Evolutionary conservation across 2,113 vertebrate genomes (phyloP), one percentile per base, ranked within the genome.

Genomic region (Ptilonorhynchus violaceus): DNA sequence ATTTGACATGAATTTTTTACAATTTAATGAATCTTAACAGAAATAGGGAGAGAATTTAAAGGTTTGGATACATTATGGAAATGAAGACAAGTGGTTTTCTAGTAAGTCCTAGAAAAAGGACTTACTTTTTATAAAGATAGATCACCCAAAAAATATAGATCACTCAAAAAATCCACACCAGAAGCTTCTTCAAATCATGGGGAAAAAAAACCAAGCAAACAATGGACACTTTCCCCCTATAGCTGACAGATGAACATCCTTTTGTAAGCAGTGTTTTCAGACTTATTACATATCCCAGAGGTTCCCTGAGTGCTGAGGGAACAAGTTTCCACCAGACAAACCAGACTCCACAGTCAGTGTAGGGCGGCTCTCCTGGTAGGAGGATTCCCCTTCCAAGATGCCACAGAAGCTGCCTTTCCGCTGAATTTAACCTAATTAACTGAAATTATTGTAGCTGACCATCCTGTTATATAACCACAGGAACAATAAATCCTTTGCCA

Each of bases 361-460:
- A 30, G 69, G 13, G 49, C 44, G 33, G 15, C 28, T 13, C 79
- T 73, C 79, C 46, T 30, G 20, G 31, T 53, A 35, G 37, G 28
- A 55, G 17, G 3, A 74, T 24, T 50, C 56, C 47, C 33, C 13
- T n/a, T 47, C 88, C 60, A 62, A 66, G 42, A 68, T 14, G 35
- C 64, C 69, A 47, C 52, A 37, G 66, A 78, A 94, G 74, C 52
- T 94, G 60, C 81, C 56, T 82, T 88, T 81, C 85, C 69, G 37
- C 56, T 35, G 47, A 50, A 77, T 85, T 85, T 27, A 91, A 72
- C 63, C 5, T 4, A 85, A 88, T 68, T 67, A 62, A 59, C 69
- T 84, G 35, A 50, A 92, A 90, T 76, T 52, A 72, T 60, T 72
- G n/a, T 42, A 72, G 59, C 69, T 42, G 55, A 37, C 46, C 74